A percentile compares a stretch with the other conserved stretches of the same genome.
These are phyloP conservation scores for Lordiphosa mommai DNA, from an alignment of 1,140 invertebrate genomes.

Conservation along the genomic window DNA sequence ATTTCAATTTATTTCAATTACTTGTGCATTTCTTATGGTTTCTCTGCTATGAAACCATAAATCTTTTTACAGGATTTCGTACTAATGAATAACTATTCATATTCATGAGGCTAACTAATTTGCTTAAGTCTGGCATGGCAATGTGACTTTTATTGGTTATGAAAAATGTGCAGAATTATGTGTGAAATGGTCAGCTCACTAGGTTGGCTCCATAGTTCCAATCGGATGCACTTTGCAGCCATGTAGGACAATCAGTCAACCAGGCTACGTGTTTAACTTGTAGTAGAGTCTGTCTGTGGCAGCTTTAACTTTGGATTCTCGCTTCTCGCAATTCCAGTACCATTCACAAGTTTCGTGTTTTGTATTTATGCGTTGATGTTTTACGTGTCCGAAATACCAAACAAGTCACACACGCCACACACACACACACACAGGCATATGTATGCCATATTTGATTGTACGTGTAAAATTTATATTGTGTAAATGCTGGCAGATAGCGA, in stretches of 20 bases:
- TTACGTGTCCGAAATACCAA: conserved; percentile 67
- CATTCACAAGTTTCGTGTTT: conserved; percentile 30
- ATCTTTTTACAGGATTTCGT: too few species aligned
- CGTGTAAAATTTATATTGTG: conserved; percentile 66
- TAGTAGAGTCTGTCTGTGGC: conserved; percentile 8
- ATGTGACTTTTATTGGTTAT: too few species aligned
- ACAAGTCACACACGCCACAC: conserved; percentile 3
- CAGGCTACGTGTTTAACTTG: conserved; percentile 29
- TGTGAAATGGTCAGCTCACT: neutral
- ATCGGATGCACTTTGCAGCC: conserved; percentile 33
- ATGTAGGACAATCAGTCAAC: conserved; percentile 35
- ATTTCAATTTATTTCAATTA: too few species aligned
- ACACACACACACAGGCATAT: conserved; percentile 8
- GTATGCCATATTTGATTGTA: conserved; percentile 29
- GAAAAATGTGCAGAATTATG: too few species aligned
- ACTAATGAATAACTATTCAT: too few species aligned
- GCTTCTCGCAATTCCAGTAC: conserved; percentile 9
- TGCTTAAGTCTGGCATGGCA: too few species aligned
- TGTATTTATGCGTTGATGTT: conserved; percentile 76
- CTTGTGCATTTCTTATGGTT: too few species aligned
- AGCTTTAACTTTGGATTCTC: conserved; percentile 13
- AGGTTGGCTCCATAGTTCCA: too few species aligned
- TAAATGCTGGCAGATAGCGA: conserved; percentile 35
- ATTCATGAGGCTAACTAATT: too few species aligned
- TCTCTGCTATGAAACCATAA: too few species aligned